Conservation (phyloP, 30 jellyfish, hydroid and myxozoan species). For the Chironex yamaguchii region DNA sequence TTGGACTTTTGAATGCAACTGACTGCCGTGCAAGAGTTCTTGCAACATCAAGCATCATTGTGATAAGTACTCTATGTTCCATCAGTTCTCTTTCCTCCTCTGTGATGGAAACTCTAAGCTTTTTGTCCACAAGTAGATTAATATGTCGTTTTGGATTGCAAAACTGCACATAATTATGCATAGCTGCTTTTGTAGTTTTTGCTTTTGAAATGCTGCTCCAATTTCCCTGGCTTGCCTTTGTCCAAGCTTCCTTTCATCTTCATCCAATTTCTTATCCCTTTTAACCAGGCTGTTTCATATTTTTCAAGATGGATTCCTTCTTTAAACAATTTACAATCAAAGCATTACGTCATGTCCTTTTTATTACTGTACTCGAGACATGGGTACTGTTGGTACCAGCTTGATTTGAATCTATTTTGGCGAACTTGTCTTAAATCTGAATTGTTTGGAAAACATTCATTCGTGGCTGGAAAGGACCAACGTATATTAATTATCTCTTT, state of each 20-base stretch:
- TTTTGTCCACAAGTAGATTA: too few species aligned
- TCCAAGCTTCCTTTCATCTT: slow-evolving; percentile 10
- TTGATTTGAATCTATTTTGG: neutral
- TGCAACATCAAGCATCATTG: too few species aligned
- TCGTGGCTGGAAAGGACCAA: slow-evolving; percentile 40
- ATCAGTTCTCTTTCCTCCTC: too few species aligned
- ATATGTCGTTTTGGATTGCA: too few species aligned
- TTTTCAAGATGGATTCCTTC: neutral
- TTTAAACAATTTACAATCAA: neutral
- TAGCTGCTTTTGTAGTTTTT: slow-evolving; percentile 3
- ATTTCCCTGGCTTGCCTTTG: slow-evolving; percentile 1
- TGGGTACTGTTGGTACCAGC: slow-evolving; percentile 15
- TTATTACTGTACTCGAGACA: slow-evolving; percentile 19
- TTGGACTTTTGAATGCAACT: too few species aligned
- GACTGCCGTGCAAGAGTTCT: too few species aligned
- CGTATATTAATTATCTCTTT: neutral
- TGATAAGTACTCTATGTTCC: too few species aligned
- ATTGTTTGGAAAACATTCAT: slow-evolving; percentile 11
- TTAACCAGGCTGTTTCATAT: slow-evolving; percentile 2
- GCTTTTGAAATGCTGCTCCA: slow-evolving; percentile 10
- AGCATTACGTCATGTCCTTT: neutral
- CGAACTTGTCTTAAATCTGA: neutral
- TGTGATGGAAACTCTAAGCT: too few species aligned
- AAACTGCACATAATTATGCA: neutral
- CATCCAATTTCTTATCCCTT: slow-evolving; percentile 2